Evolutionary conservation across 2,888 invertebrate species (phyloP).

Genomic region (Danaus chrysippus): DNA sequence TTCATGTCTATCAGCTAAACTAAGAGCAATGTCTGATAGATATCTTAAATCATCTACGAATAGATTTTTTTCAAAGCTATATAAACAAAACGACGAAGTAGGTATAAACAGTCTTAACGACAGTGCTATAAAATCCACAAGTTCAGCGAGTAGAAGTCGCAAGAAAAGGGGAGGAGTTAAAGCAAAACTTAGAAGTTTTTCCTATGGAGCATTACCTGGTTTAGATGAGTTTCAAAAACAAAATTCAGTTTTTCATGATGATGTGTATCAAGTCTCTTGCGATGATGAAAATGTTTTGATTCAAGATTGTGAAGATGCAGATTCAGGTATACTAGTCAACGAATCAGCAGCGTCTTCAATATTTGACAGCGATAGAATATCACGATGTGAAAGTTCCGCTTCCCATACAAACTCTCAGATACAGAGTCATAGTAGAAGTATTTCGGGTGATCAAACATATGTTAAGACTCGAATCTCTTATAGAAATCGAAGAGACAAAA

Average conservation of each 20-base stretch:
- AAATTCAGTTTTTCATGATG: slow-evolving; percentile 82
- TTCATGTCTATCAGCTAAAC: slow-evolving; percentile 83
- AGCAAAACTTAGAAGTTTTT: slow-evolving; percentile 83
- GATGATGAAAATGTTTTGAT: slow-evolving; percentile 77
- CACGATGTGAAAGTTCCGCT: slow-evolving; percentile 75
- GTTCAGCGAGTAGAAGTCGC: slow-evolving; percentile 54
- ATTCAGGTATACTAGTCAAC: slow-evolving; percentile 87
- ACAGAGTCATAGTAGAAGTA: slow-evolving; percentile 69
- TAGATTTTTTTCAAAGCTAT: slow-evolving; percentile 83
- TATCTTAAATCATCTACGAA: slow-evolving; percentile 85
- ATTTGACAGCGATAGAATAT: slow-evolving; percentile 77
- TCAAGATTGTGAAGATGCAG: slow-evolving; percentile 84
- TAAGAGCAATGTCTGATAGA: slow-evolving; percentile 85
- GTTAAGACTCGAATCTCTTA: slow-evolving; percentile 58
- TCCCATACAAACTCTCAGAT: slow-evolving; percentile 62
- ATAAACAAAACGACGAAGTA: slow-evolving; percentile 68
- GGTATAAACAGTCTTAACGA: slow-evolving; percentile 48
- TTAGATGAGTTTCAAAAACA: slow-evolving; percentile 84
- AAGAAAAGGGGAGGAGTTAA: slow-evolving; percentile 68
- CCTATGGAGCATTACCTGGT: slow-evolving; percentile 86
- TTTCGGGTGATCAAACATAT: slow-evolving; percentile 72
- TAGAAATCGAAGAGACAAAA: slow-evolving; percentile 66
- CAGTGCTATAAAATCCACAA: slow-evolving; percentile 53
- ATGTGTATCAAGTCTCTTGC: slow-evolving; percentile 70
- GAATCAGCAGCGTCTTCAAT: slow-evolving; percentile 84